Evolutionary conservation across 2,888 invertebrate species (phyloP).

Genomic region (Dolichomitus sp.): DNA sequence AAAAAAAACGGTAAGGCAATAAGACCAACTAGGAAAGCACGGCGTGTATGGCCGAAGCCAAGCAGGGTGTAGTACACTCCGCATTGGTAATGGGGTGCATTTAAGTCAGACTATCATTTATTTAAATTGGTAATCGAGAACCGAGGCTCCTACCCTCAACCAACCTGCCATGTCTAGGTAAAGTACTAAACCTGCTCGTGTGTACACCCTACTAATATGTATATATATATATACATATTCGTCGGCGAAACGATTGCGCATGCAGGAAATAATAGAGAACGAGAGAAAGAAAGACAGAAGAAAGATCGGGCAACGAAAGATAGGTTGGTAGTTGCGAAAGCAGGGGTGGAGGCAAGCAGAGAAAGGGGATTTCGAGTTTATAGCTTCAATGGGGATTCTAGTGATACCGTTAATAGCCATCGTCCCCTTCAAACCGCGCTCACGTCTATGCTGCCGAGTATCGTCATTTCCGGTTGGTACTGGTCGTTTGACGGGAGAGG

Average conservation of each 20-base stretch:
- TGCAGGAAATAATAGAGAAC: constrained; percentile 28
- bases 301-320: constrained; percentile 14
- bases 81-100: constrained; percentile 80
- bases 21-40: constrained; percentile 28
- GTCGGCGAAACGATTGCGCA: constrained; percentile 50
- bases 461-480: constrained; percentile 62
- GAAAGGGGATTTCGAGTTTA: constrained; percentile 56
- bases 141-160: constrained; percentile 32
- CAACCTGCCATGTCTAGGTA: constrained; percentile 31
- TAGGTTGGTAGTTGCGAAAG: constrained; percentile 27
- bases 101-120: constrained; percentile 82
- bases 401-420: constrained; percentile 63
- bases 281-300: constrained; percentile 12
- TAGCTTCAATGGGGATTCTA: constrained; percentile 61
- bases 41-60: constrained; percentile 5
- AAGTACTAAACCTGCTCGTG: constrained; percentile 3
- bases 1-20: constrained; percentile 21
- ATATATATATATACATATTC: constrained; percentile 5
- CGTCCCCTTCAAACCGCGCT: constrained; percentile 28
- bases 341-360: constrained; percentile 7
- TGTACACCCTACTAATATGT: neutral
- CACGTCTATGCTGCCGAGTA: constrained; percentile 46
- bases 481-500: constrained; percentile 62
- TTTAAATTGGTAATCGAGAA: constrained; percentile 80
- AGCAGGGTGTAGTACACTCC: constrained; percentile 61